Evolutionary conservation across 2,113 vertebrate genomes (phyloP).

Genomic region (Rhizomys pruinosus): DNA sequence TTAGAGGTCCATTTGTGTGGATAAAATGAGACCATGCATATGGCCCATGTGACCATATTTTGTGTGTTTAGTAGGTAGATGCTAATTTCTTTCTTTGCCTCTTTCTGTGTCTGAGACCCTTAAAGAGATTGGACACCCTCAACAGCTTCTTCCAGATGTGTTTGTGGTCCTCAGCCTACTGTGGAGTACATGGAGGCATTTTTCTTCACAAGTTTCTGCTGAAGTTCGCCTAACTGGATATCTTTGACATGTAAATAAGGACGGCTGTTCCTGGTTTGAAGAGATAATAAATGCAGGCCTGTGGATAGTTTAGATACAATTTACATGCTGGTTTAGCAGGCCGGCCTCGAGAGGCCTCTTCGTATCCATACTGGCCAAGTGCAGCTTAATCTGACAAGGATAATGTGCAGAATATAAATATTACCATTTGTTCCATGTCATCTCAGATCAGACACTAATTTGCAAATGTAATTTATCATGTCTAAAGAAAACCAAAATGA

Average conservation of each 20-base stretch:
- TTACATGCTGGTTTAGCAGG: slow-evolving; percentile 70
- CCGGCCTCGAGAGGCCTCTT: slow-evolving; percentile 70
- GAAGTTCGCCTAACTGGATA: slow-evolving; percentile 55
- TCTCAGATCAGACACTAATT: slow-evolving; percentile 80
- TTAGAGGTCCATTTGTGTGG: background rate
- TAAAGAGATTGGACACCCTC: slow-evolving; percentile 18
- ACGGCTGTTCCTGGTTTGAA: slow-evolving; percentile 41
- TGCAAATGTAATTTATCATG: slow-evolving; percentile 79
- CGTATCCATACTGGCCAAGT: slow-evolving; percentile 68
- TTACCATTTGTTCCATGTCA: slow-evolving; percentile 83
- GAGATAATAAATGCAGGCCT: slow-evolving; percentile 49
- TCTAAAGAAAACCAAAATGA: slow-evolving; percentile 79
- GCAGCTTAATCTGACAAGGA: slow-evolving; percentile 76
- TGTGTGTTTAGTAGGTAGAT: background rate
- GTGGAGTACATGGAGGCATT: background rate
- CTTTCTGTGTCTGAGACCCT: background rate
- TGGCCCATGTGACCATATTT: background rate
- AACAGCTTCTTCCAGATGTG: background rate
- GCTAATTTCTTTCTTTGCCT: background rate
- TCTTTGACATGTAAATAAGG: slow-evolving; percentile 20
- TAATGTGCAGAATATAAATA: slow-evolving; percentile 84
- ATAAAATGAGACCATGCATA: background rate
- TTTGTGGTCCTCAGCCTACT: slow-evolving; percentile 7
- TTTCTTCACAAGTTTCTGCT: slow-evolving; percentile 36
- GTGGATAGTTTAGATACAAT: slow-evolving; percentile 66